phyloP scores from a whole-genome alignment of 2,797 vertebrate genomes.

The Tympanoctomys barrerae region DNA sequence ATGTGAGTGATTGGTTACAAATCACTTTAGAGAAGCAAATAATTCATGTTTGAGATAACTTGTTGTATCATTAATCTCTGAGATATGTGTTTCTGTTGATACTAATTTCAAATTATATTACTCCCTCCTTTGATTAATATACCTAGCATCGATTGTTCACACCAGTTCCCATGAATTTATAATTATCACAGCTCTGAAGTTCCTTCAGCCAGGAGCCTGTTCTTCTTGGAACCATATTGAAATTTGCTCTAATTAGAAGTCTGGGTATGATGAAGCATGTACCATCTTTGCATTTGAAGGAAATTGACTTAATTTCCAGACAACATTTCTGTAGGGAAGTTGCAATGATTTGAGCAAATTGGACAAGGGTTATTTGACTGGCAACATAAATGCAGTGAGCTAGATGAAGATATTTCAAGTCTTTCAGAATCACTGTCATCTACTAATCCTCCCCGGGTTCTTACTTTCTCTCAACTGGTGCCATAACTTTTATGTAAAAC shows the following conservation, averaged over 20 bases:
- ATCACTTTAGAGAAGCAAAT: background rate
- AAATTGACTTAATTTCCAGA: background rate
- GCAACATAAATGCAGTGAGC: background rate
- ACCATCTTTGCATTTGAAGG: background rate
- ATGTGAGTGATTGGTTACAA: background rate
- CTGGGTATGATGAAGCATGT: background rate
- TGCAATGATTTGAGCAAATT: background rate
- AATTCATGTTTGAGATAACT: background rate
- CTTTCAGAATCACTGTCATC: background rate
- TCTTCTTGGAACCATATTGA: background rate
- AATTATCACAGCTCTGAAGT: slow-evolving; percentile 11
- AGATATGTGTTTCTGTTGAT: background rate
- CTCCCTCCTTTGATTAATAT: background rate
- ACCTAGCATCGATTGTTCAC: background rate
- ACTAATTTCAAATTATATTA: background rate
- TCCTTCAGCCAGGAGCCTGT: background rate
- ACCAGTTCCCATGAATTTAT: background rate
- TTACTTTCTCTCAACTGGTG: background rate
- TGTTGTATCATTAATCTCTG: background rate
- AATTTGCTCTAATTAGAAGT: background rate
- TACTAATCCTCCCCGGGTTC: background rate
- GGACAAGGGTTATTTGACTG: background rate
- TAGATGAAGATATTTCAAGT: background rate
- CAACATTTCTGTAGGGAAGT: background rate
- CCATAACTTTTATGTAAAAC: background rate